Percentiles rank a stretch among this genome's conserved stretches.
These are phyloP conservation scores for Mimumesa dahlbomi DNA, from an alignment of 2,888 invertebrate genomes.

Conservation along the genomic window DNA sequence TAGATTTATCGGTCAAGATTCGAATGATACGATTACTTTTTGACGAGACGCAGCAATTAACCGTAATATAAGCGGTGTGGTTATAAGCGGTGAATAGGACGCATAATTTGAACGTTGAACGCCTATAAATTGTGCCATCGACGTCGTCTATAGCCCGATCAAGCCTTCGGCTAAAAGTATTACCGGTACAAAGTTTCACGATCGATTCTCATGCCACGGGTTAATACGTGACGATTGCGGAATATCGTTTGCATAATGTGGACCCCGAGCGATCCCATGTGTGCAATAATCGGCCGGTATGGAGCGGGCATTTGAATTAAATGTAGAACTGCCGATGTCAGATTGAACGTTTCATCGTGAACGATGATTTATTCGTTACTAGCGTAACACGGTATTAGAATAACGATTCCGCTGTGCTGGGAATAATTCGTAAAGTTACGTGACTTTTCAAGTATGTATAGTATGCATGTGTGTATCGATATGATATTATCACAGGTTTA, in stretches of 20 bases:
- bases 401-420: neutral
- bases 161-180: neutral
- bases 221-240: constrained; percentile 24
- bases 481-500: no score
- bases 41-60: no score
- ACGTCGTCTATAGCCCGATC: neutral
- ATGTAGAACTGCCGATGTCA: constrained; percentile 9
- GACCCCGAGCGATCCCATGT: constrained; percentile 2
- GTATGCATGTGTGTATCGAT: no score
- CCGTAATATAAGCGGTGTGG: no score
- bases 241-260: constrained; percentile 27
- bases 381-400: no score
- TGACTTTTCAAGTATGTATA: no score
- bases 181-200: neutral
- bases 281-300: constrained; percentile 11
- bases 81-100: no score
- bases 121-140: neutral
- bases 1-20: no score
- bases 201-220: constrained; percentile 3
- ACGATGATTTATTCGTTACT: constrained; percentile 7
- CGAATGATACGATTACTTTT: no score
- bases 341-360: constrained; percentile 11
- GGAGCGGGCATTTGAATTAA: constrained; percentile 14
- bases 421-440: no score
- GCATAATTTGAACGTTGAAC: neutral